Evolutionary conservation across 2,797 vertebrate genomes (phyloP), one percentile per base, ranked within the genome.

Genomic region (Cryptoblepharus egeriae): DNA sequence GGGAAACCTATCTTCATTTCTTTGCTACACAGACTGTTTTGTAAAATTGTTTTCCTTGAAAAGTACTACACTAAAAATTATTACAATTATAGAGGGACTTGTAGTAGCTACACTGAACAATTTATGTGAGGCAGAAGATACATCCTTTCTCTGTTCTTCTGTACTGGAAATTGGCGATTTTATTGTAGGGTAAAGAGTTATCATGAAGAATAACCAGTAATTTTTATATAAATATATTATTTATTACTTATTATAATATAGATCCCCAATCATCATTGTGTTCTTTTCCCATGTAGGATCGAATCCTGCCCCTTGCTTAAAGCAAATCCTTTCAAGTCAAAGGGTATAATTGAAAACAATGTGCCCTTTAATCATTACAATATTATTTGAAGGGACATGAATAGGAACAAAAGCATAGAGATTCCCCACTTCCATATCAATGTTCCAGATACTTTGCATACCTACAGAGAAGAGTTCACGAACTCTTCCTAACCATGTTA

Each of bases 381-480:
- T 92, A 91, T 93, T 93, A 92, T 92, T 88, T 92, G 90, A 94
- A 92, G 83, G 91, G 90, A 92, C 88, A 88, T 88, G 88, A 94
- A 94, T 93, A 92, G 88, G 89, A 91, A 92, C 92, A 93, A 93
- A 93, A 75, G 79, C 81, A 88, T 83, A 74, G 79, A 90, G 80
- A 91, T 87, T 90, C 89, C 85, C 84, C 86, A 90, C 92, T 93
- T 94, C 94, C 93, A 93, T 96, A 94, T 95, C 95, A 96, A 96
- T 96, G 94, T 94, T 93, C 91, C 89, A 75, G 86, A 92, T 93
- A 91, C 89, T 96, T 96, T 95, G 91, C 95, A 95, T 96, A 95
- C 94, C 92, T 93, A 94, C 92, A 94, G 94, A 95, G 83, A 87
- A 94, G 91, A 94, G 96, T 97, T 96, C 96, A 95, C 95, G 96